Conservation (phyloP, 1,140 invertebrate genomes). For the Ooceraea biroi region DNA sequence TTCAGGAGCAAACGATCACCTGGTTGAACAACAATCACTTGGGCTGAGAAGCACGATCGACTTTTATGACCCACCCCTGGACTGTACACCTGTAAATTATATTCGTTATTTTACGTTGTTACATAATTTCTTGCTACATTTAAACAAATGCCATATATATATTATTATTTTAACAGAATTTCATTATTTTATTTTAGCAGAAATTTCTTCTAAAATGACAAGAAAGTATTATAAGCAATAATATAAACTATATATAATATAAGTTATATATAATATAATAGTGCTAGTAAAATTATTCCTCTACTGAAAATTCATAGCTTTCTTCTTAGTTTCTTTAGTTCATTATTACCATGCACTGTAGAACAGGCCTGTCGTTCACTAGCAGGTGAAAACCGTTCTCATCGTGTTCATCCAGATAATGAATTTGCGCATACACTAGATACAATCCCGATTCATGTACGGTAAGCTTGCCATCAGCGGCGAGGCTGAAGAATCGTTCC, state of each 20-base stretch:
- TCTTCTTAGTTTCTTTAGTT: no score
- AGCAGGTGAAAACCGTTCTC: slow-evolving; percentile 88
- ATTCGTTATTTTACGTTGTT: slow-evolving; percentile 4
- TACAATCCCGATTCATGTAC: slow-evolving; percentile 88
- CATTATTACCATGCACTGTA: slow-evolving; percentile 87
- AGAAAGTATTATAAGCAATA: no score
- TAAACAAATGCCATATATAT: neutral
- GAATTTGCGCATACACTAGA: slow-evolving; percentile 90
- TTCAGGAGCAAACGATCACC: slow-evolving; percentile 89
- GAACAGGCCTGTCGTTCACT: slow-evolving; percentile 86
- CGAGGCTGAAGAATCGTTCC: slow-evolving; percentile 81
- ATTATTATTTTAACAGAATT: no score
- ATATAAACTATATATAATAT: no score
- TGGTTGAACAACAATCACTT: slow-evolving; percentile 88
- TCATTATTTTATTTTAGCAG: no score
- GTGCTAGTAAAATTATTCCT: no score
- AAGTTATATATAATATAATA: no score
- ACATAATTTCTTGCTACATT: slow-evolving; percentile 1
- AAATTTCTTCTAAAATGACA: no score
- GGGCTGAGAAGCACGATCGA: slow-evolving; percentile 90
- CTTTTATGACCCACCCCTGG: slow-evolving; percentile 78
- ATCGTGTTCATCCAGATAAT: slow-evolving; percentile 89
- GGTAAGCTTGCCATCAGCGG: slow-evolving; percentile 85
- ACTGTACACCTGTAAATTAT: slow-evolving; percentile 78
- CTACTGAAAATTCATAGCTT: no score